Evolutionary conservation across 2,113 vertebrate genomes (phyloP).

Genomic region (Gopherus flavomarginatus): DNA sequence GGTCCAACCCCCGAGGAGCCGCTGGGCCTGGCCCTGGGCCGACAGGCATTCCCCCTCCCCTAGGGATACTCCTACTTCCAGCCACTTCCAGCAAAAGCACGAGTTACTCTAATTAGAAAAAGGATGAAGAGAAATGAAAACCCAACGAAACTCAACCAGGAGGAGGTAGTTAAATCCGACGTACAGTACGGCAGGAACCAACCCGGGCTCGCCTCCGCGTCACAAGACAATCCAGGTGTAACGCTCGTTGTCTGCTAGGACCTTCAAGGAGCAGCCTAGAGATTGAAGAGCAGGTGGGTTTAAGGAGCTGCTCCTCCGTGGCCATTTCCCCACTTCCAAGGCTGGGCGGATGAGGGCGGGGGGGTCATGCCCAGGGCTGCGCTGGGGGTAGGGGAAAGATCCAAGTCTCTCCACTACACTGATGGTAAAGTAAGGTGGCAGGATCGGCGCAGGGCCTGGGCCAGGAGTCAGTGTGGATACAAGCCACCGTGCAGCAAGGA

Average conservation of each 20-base stretch:
- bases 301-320: too few species aligned
- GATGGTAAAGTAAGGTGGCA: neutral
- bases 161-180: slow-evolving; percentile 65
- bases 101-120: neutral
- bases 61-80: neutral
- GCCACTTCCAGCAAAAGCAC: neutral
- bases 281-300: neutral
- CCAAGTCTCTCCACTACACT: too few species aligned
- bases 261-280: slow-evolving; percentile 89
- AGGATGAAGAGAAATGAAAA: slow-evolving; percentile 4
- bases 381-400: too few species aligned
- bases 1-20: neutral
- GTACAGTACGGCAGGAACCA: neutral
- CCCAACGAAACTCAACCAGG: neutral
- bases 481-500: too few species aligned
- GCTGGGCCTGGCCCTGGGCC: neutral
- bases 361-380: neutral
- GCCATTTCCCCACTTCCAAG: neutral
- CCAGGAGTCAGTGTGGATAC: too few species aligned
- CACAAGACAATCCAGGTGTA: slow-evolving; percentile 93
- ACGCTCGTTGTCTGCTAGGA: slow-evolving; percentile 89
- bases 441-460: too few species aligned
- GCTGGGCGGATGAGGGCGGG: too few species aligned
- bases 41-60: neutral
- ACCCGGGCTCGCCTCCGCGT: slow-evolving; percentile 12